Evolutionary conservation across 2,888 invertebrate species (phyloP).

Genomic region (Uropetala carovei): DNA sequence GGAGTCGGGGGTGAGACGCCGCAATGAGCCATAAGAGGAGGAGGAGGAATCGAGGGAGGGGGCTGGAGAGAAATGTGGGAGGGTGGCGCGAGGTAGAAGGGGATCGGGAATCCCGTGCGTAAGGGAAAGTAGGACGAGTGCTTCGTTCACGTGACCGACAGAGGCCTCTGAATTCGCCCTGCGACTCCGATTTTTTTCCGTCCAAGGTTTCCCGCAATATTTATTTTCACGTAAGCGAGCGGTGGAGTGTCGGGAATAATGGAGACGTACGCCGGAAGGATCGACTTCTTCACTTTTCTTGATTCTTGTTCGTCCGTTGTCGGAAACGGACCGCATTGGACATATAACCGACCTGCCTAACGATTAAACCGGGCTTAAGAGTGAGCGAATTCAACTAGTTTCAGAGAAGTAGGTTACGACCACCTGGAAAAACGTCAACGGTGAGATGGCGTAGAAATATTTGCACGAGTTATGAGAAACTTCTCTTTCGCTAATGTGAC

Average conservation of each 20-base stretch:
- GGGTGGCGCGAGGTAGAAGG: neutral
- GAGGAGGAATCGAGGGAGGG: neutral
- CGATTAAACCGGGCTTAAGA: neutral
- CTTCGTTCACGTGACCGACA: neutral
- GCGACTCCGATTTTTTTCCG: neutral
- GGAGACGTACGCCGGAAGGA: no score
- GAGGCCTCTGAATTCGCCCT: neutral
- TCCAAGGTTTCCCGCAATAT: neutral
- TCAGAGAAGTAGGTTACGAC: neutral
- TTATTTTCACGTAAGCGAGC: no score
- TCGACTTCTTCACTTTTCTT: neutral
- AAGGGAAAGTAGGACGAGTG: conserved; percentile 17
- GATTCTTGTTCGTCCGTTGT: neutral
- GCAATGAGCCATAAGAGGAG: neutral
- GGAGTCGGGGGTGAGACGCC: no score
- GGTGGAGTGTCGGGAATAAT: no score
- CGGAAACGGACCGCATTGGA: neutral
- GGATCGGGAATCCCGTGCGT: neutral
- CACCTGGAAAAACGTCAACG: neutral
- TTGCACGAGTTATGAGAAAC: no score
- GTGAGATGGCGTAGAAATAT: neutral
- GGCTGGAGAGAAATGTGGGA: neutral
- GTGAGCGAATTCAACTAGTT: neutral
- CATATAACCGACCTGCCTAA: neutral
- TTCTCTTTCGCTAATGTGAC: no score